These are phyloP conservation scores for Zophobas atratus DNA, from an alignment of 1,140 invertebrate species.

Conservation along the genomic window DNA sequence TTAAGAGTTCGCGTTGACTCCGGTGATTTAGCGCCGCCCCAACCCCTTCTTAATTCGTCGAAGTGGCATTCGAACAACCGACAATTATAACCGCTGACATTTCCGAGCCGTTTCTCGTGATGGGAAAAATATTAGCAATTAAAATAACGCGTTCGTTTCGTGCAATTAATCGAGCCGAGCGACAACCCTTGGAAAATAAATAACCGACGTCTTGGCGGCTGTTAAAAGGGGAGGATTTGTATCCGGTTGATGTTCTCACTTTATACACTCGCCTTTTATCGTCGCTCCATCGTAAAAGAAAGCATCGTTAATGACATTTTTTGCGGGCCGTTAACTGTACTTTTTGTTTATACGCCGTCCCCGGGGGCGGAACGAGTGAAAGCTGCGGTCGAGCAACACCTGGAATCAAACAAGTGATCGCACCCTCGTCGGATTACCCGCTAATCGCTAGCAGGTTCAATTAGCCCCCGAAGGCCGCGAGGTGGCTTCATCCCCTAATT, in stretches of 20 bases:
- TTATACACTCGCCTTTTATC: constrained; percentile 2
- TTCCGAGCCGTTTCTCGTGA: background rate
- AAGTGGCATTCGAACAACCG: constrained; percentile 1
- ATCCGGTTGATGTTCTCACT: constrained; percentile 10
- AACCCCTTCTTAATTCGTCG: background rate
- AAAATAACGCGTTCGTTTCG: background rate
- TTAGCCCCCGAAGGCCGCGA: too few species aligned
- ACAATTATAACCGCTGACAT: background rate
- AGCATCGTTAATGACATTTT: constrained; percentile 11
- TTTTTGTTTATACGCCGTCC: background rate
- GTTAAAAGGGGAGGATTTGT: constrained; percentile 13
- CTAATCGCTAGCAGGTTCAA: too few species aligned
- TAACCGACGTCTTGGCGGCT: constrained; percentile 2
- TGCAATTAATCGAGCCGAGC: background rate
- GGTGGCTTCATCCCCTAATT: too few species aligned
- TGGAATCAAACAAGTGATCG: background rate
- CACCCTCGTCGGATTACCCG: too few species aligned
- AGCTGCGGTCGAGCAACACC: background rate
- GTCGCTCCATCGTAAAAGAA: background rate
- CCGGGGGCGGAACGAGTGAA: constrained; percentile 1
- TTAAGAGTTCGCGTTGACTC: too few species aligned
- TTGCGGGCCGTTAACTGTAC: constrained; percentile 4
- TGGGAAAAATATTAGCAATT: constrained; percentile 5
- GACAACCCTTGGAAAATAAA: background rate
- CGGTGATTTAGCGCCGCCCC: too few species aligned